These are phyloP conservation scores for Zaprionus bogoriensis DNA, from an alignment of 2,888 invertebrate genomes.

Conservation along the genomic window DNA sequence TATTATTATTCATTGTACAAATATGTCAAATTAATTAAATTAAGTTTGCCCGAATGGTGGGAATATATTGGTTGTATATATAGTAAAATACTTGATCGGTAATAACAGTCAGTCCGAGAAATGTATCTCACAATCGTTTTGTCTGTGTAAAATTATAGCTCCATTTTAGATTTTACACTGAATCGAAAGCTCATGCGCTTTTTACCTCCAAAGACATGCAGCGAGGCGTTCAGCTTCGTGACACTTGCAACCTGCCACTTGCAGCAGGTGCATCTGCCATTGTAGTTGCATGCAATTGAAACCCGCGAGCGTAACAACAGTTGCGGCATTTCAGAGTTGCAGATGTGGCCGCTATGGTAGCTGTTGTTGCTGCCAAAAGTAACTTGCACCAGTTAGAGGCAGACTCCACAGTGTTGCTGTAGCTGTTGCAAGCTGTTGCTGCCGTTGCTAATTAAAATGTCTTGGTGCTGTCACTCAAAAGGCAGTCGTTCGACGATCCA, in stretches of 20 bases:
- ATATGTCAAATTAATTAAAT: no score
- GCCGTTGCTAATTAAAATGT: slow-evolving; percentile 70
- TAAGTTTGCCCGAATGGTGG: no score
- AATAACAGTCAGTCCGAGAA: no score
- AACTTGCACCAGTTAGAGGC: slow-evolving; percentile 56
- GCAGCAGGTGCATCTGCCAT: slow-evolving; percentile 10
- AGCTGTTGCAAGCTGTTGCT: slow-evolving; percentile 19
- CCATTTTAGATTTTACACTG: neutral
- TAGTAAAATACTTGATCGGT: no score
- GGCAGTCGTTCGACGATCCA: slow-evolving; percentile 43
- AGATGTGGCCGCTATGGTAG: slow-evolving; percentile 9
- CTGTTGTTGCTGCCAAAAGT: slow-evolving; percentile 57
- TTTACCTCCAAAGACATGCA: slow-evolving; percentile 22
- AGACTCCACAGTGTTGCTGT: slow-evolving; percentile 21
- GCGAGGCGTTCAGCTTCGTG: slow-evolving; percentile 14
- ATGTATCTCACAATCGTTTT: neutral
- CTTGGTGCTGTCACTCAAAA: slow-evolving; percentile 73
- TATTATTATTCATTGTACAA: no score
- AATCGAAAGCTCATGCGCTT: slow-evolving; percentile 19
- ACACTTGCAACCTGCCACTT: slow-evolving; percentile 9
- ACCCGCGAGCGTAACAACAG: slow-evolving; percentile 61
- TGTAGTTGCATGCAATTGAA: slow-evolving; percentile 39
- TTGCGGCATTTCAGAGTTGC: slow-evolving; percentile 43
- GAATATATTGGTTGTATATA: no score
- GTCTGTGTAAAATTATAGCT: slow-evolving; percentile 6